phyloP scores from a whole-genome alignment of 2,797 vertebrate genomes.

The Chelon auratus region DNA sequence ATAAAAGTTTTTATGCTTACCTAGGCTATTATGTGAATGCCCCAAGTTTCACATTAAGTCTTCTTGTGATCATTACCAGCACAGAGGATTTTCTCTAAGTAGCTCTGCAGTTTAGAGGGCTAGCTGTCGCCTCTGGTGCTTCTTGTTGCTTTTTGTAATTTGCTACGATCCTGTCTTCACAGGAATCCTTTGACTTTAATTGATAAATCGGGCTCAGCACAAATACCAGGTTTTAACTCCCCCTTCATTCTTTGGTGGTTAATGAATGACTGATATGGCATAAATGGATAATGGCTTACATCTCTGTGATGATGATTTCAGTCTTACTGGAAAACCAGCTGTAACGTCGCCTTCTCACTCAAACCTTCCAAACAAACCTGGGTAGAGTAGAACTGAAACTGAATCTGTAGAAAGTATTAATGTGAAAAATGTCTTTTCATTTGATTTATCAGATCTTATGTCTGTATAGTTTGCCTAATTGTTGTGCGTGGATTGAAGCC shows the following conservation, averaged over 20 bases:
- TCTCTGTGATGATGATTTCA: constrained; percentile 12
- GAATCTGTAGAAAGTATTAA: constrained; percentile 22
- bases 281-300: constrained; percentile 28
- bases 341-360: constrained; percentile 19
- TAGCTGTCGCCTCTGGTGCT: constrained; percentile 47
- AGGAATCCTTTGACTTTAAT: constrained; percentile 42
- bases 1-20: constrained; percentile 29
- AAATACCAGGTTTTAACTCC: constrained; percentile 21
- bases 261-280: constrained; percentile 11
- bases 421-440: constrained; percentile 27
- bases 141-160: constrained; percentile 46
- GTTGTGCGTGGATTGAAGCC: constrained; percentile 62
- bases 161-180: constrained; percentile 51
- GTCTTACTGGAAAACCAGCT: constrained; percentile 3
- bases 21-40: constrained; percentile 37
- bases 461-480: constrained; percentile 56
- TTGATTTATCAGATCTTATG: constrained; percentile 29
- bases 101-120: constrained; percentile 56
- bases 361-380: constrained; percentile 15
- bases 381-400: constrained; percentile 1
- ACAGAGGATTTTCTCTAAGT: constrained; percentile 47
- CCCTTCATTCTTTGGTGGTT: constrained; percentile 11
- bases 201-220: constrained; percentile 13
- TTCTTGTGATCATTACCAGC: constrained; percentile 40
- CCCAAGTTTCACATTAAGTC: constrained; percentile 55